These are phyloP conservation scores for Melieria crassipennis DNA, from an alignment of 2,888 invertebrate genomes.

Conservation along the genomic window DNA sequence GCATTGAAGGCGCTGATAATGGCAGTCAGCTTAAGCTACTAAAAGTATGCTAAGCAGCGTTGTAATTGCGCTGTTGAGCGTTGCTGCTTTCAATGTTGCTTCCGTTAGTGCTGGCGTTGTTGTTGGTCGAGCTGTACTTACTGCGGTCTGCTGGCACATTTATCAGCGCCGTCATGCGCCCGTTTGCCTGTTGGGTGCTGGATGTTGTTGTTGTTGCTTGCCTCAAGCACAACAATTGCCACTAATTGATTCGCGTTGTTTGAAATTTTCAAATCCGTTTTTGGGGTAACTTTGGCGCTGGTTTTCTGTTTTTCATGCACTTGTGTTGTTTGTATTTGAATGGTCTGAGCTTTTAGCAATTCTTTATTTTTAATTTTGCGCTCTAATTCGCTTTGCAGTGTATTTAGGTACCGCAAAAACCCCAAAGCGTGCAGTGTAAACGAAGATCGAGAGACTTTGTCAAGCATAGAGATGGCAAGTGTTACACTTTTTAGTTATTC, in stretches of 20 bases:
- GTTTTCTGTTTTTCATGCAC: neutral
- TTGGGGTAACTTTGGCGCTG: neutral
- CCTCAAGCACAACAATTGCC: neutral
- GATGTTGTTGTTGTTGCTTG: neutral
- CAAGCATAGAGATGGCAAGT: too few species aligned
- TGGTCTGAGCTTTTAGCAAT: neutral
- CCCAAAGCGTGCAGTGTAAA: too few species aligned
- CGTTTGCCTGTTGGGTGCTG: neutral
- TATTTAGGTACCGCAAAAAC: neutral
- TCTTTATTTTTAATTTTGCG: conserved; percentile 7
- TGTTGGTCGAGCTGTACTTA: too few species aligned
- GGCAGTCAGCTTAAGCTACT: neutral
- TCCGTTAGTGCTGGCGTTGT: too few species aligned
- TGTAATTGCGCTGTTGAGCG: conserved; percentile 14
- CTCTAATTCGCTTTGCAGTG: conserved; percentile 11
- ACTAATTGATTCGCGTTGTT: conserved; percentile 5
- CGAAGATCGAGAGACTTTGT: too few species aligned
- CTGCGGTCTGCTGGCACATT: neutral
- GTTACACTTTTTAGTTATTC: too few species aligned
- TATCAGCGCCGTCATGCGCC: neutral
- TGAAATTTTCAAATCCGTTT: conserved; percentile 10
- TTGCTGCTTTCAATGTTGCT: too few species aligned
- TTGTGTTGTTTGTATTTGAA: neutral
- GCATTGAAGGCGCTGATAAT: too few species aligned
- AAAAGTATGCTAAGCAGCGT: conserved; percentile 19